These are phyloP conservation scores for Thumatha senex DNA, from an alignment of 2,888 invertebrate species.

Conservation along the genomic window DNA sequence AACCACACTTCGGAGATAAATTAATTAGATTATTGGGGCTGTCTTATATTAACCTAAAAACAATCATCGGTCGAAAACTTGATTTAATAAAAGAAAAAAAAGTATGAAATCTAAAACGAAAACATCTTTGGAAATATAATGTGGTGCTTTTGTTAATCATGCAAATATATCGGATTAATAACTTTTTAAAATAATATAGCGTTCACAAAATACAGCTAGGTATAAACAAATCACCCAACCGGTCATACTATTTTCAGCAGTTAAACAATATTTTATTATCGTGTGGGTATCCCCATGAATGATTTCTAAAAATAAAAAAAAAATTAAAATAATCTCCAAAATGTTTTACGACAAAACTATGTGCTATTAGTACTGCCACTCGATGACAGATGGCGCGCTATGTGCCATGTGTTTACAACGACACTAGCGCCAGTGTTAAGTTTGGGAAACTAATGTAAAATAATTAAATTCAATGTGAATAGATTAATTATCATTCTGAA, in stretches of 20 bases:
- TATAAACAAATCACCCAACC: background rate
- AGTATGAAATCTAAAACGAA: too few relatives aligned
- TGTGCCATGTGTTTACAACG: constrained; percentile 3
- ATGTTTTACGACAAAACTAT: too few relatives aligned
- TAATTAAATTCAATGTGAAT: too few relatives aligned
- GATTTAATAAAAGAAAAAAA: background rate
- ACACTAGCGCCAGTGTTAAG: constrained; percentile 32
- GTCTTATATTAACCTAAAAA: background rate
- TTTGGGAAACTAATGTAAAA: constrained; percentile 12
- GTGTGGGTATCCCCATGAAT: too few relatives aligned
- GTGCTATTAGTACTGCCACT: constrained; percentile 51
- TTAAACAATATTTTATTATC: too few relatives aligned
- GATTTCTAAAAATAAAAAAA: too few relatives aligned
- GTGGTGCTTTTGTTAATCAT: background rate
- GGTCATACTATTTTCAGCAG: too few relatives aligned
- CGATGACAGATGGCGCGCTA: constrained; percentile 64
- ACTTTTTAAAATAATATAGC: too few relatives aligned
- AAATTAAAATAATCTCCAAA: too few relatives aligned
- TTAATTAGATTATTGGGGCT: background rate
- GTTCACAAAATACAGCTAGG: too few relatives aligned
- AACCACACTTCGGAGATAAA: background rate
- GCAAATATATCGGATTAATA: background rate
- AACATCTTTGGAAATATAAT: too few relatives aligned
- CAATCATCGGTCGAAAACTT: background rate
- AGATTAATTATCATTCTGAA: background rate